Evolutionary conservation across 2,797 vertebrate species (phyloP), one percentile per base, ranked within the genome.

Genomic region (Phoxinus dragarum): DNA sequence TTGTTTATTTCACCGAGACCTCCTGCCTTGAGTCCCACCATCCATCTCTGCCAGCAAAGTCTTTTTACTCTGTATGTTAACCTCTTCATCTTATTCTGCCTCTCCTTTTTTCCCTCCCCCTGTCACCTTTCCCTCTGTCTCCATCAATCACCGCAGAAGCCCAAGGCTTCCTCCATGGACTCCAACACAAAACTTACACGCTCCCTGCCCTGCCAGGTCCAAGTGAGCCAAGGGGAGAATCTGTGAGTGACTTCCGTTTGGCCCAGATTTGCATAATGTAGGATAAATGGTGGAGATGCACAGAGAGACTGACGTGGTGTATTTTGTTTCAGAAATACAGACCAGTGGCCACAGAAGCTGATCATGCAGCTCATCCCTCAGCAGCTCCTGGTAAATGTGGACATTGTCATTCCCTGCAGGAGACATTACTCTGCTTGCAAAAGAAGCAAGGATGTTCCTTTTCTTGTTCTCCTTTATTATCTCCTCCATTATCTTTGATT

Each of bases 321-420:
- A 1, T 42, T 38, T 34, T 34, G 0, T 71, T 82, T n/a, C 92
- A 98, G 97, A 88, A 98, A 98, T 90, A 96, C 97, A 0, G 97
- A 98, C 77, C 97, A 98, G 91, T 98, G 97, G 97, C 97, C 97
- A 0, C 97, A 97, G 93, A 98, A 98, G 85, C 94, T 98, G 52
- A 98, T 98, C 90, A 98, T 98, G 97, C 97, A 98, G 93, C 94
- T 98, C 47, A 98, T 98, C 89, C 97, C 97, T 0, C 97, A 98
- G 86, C 97, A 97, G 90, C 92, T 98, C 71, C 90, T 98, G 95
- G 97, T 98, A 91, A 94, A 92, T 85, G 7, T 27, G n/a, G 59
- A 67, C 5, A 3, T 78, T 73, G 6, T 68, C 34, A 56, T 34
- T 73, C 16, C 44, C 17, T 64, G 17, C 27, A 44, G 76, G 38